Evolutionary conservation across 92 coral and sea anemone genomes (phyloP).

Genomic region (Palythoa caribaeorum): DNA sequence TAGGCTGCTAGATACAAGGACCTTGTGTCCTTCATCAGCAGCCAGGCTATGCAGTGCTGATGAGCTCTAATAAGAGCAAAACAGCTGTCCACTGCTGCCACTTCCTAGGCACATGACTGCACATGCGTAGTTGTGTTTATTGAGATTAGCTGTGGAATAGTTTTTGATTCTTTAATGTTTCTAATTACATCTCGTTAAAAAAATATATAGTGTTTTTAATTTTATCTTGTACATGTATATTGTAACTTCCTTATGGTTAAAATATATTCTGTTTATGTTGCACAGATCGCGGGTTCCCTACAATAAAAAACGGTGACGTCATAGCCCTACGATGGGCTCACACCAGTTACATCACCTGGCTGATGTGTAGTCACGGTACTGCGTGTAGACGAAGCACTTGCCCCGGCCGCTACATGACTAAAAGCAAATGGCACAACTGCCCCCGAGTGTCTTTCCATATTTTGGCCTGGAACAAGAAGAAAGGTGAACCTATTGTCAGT

Average conservation of each 20-base stretch:
- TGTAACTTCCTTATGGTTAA: background rate
- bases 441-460: conserved; percentile 32
- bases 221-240: background rate
- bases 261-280: background rate
- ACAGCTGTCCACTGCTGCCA: no score
- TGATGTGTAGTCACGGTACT: conserved; percentile 26
- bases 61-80: no score
- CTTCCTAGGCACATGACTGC: no score
- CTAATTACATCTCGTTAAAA: no score
- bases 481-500: conserved; percentile 36
- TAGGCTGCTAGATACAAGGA: no score
- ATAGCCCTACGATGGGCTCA: conserved; percentile 35
- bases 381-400: conserved; percentile 19
- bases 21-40: no score
- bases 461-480: conserved; percentile 31
- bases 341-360: conserved; percentile 26
- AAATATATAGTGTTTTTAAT: no score
- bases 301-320: background rate
- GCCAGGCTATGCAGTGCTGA: no score
- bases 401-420: conserved; percentile 39
- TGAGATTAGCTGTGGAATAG: no score
- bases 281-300: conserved; percentile 7
- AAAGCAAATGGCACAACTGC: conserved; percentile 26
- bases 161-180: no score
- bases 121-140: no score